phyloP scores from a whole-genome alignment of 2,797 vertebrate species.

The Malurus splendens region DNA sequence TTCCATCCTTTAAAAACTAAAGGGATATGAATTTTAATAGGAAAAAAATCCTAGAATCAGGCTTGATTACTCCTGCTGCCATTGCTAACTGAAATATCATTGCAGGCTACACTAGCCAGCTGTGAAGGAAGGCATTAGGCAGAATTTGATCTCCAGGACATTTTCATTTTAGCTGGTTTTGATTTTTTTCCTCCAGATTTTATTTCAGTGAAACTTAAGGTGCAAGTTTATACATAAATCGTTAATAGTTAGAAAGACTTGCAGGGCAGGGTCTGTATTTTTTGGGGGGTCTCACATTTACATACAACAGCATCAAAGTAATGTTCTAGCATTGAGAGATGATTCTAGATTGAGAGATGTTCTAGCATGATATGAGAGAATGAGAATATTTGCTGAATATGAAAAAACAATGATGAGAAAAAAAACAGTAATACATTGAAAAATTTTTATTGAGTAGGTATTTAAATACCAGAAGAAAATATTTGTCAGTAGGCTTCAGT shows the following conservation, averaged over 20 bases:
- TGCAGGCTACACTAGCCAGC: neutral
- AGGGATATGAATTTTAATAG: neutral
- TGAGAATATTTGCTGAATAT: neutral
- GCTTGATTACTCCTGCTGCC: neutral
- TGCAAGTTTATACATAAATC: neutral
- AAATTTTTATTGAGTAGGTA: neutral
- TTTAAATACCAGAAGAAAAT: neutral
- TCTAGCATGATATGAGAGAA: neutral
- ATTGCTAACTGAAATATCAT: neutral
- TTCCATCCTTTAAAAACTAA: neutral
- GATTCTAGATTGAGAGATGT: too few relatives aligned
- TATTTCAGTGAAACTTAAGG: neutral
- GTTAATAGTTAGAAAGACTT: neutral
- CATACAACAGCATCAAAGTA: neutral
- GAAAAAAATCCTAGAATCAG: neutral
- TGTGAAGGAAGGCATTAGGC: neutral
- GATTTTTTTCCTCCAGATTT: neutral
- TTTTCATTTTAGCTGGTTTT: neutral
- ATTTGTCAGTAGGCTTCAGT: neutral
- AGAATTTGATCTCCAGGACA: neutral
- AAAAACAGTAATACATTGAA: neutral
- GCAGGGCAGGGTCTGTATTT: neutral
- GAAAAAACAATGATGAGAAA: neutral
- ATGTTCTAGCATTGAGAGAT: neutral
- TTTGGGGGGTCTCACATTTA: neutral